These are phyloP conservation scores for Triplophysa bombifrons DNA, from an alignment of 2,797 vertebrate species.

Conservation along the genomic window DNA sequence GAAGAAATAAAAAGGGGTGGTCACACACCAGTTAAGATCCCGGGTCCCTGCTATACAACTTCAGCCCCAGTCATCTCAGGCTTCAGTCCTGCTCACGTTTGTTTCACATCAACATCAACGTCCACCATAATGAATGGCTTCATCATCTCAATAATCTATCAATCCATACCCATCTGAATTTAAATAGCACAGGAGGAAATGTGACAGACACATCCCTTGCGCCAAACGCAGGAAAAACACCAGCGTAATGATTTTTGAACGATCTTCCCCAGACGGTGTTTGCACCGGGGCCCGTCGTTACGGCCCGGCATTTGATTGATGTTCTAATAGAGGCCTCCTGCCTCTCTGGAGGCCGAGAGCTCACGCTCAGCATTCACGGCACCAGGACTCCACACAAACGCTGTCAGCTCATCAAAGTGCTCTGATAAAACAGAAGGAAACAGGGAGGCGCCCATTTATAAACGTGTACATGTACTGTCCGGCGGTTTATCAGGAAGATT, in stretches of 20 bases:
- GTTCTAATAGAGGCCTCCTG: slow-evolving; percentile 47
- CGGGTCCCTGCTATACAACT: too few relatives aligned
- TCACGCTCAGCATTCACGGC: slow-evolving; percentile 9
- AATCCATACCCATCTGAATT: slow-evolving; percentile 47
- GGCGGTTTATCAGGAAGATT: slow-evolving; percentile 15
- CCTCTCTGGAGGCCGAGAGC: slow-evolving; percentile 38
- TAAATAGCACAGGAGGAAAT: slow-evolving; percentile 18
- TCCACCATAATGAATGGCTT: slow-evolving; percentile 58
- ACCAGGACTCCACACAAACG: slow-evolving; percentile 6
- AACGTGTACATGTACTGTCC: slow-evolving; percentile 33
- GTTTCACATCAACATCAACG: background rate
- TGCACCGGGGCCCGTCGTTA: slow-evolving; percentile 5
- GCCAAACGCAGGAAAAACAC: background rate
- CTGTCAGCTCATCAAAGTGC: slow-evolving; percentile 31
- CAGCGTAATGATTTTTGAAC: slow-evolving; percentile 1
- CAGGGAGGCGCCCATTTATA: slow-evolving; percentile 34
- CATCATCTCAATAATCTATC: slow-evolving; percentile 67
- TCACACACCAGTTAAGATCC: too few relatives aligned
- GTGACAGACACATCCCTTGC: slow-evolving; percentile 23
- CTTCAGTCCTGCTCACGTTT: background rate
- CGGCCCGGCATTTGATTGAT: slow-evolving; percentile 54
- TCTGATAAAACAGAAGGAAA: slow-evolving; percentile 10
- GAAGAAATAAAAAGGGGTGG: too few relatives aligned
- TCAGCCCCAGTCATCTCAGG: background rate
- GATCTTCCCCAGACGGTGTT: slow-evolving; percentile 16